A percentile compares a stretch with the other conserved stretches of the same genome.
Evolutionary conservation across 2,113 vertebrate species (phyloP).

Genomic region (Emydocephalus ijimae): DNA sequence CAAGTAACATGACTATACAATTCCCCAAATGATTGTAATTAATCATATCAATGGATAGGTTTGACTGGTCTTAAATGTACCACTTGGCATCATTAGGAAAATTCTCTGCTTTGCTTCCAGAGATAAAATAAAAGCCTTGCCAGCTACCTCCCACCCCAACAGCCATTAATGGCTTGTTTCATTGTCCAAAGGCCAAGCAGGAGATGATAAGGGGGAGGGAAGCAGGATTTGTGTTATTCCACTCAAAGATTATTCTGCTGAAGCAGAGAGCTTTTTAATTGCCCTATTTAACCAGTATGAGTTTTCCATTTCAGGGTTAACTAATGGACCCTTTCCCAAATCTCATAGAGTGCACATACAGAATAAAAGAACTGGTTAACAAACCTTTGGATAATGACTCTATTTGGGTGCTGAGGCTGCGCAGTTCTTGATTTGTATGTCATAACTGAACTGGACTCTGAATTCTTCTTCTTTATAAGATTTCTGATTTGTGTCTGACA

Average conservation of each 20-base stretch:
- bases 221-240: conserved; percentile 41
- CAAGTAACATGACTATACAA: background rate
- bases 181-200: conserved; percentile 43
- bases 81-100: background rate
- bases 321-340: conserved; percentile 48
- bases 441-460: background rate
- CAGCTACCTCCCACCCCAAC: background rate
- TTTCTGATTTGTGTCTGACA: background rate
- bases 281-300: conserved; percentile 48
- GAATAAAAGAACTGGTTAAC: conserved; percentile 72
- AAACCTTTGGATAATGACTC: conserved; percentile 55
- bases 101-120: background rate
- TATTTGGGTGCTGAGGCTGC: conserved; percentile 62
- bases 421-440: conserved; percentile 53
- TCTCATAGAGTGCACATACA: conserved; percentile 37
- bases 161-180: conserved; percentile 56
- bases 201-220: conserved; percentile 31
- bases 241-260: background rate
- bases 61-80: background rate
- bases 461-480: background rate
- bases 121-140: background rate
- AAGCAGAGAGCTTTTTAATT: conserved; percentile 44
- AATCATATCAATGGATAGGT: rapidly evolving
- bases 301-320: conserved; percentile 4
- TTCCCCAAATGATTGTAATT: background rate